Percentiles rank a stretch among this genome's conserved stretches.
These are phyloP conservation scores for Antechinus flavipes DNA, from an alignment of 2,113 vertebrate species.

Conservation along the genomic window DNA sequence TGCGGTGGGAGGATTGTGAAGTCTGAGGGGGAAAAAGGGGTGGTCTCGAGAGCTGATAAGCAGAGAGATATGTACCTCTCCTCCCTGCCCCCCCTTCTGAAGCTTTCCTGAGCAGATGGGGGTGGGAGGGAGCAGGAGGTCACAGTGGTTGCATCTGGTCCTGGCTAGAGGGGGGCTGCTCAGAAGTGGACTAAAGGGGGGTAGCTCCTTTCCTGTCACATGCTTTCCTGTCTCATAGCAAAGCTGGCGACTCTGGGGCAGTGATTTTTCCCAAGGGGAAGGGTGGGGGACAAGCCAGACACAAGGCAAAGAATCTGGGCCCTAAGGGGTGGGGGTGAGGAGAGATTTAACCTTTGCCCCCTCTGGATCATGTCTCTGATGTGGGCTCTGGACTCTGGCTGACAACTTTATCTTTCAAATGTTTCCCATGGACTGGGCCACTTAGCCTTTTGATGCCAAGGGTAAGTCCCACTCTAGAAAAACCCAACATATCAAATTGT, in stretches of 20 bases:
- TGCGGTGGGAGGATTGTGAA: not conserved
- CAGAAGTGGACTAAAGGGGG: slow-evolving; percentile 29
- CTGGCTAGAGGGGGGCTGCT: not conserved
- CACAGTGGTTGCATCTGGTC: slow-evolving; percentile 37
- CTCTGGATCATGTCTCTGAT: slow-evolving; percentile 20
- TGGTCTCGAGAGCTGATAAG: slow-evolving; percentile 24
- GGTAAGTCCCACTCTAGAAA: not conserved
- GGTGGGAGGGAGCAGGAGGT: slow-evolving; percentile 16
- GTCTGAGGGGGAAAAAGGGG: not conserved
- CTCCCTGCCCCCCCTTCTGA: not conserved
- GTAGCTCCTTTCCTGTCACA: slow-evolving; percentile 60
- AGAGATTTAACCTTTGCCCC: slow-evolving; percentile 39
- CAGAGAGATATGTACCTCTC: not conserved
- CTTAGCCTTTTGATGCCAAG: not conserved
- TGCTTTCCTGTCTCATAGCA: slow-evolving; percentile 60
- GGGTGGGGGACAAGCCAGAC: slow-evolving; percentile 44
- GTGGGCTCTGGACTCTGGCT: not conserved
- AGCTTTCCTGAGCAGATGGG: not conserved
- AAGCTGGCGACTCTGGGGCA: slow-evolving; percentile 43
- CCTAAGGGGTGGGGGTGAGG: slow-evolving; percentile 27
- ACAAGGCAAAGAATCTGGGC: not conserved
- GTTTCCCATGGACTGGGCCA: not conserved
- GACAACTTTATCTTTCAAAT: not conserved
- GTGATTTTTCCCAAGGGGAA: not conserved
- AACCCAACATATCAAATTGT: not conserved